A percentile compares a stretch with the other conserved stretches of the same genome.
Conservation (phyloP, 2,113 vertebrate genomes). For the cattle (Bos taurus) region ARS-UCD2.0 NC_037332.1:61826501-61827000, state of each 20-base stretch:
- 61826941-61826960: not conserved
- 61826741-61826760: not conserved
- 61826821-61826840: not conserved
- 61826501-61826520: not conserved
- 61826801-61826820: not conserved
- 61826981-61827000: not conserved
- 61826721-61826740: accelerated
- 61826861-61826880: not conserved
- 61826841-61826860: not conserved
- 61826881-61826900: not conserved
- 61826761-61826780: not conserved
- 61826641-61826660: not conserved
- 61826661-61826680: not conserved
- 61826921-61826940: not conserved
- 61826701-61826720: not conserved
- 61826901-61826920: not conserved
- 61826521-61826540: not conserved
- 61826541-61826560: not conserved
- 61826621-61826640: not conserved
- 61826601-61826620: not conserved
- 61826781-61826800: not conserved
- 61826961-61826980: not conserved
- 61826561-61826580: not conserved
- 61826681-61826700: not conserved
- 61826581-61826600: not conserved